Evolutionary conservation across 2,888 invertebrate species (phyloP).

Genomic region (Eurytoma adleriae): DNA sequence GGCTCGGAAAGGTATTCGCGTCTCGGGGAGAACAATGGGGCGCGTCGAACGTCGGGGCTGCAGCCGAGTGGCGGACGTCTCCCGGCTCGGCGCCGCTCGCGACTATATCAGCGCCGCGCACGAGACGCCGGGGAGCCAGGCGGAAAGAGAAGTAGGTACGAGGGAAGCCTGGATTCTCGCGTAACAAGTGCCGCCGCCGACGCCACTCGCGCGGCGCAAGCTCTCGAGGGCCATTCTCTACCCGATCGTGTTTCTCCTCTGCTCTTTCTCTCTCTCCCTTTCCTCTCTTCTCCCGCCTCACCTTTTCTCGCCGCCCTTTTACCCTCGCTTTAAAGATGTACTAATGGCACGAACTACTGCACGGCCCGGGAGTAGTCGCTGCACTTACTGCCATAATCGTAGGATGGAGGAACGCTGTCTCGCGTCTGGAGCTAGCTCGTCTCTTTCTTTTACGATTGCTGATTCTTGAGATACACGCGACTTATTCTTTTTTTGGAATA

Average conservation of each 20-base stretch:
- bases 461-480: too few species aligned
- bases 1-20: background rate
- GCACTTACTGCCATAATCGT: background rate
- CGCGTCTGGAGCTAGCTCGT: too few species aligned
- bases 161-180: slow-evolving; percentile 1
- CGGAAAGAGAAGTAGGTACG: background rate
- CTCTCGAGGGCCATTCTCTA: slow-evolving; percentile 20
- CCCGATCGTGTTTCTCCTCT: slow-evolving; percentile 32
- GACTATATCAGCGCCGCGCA: background rate
- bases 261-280: background rate
- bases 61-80: too few species aligned
- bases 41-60: too few species aligned
- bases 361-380: background rate
- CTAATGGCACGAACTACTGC: slow-evolving; percentile 21
- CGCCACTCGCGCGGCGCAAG: background rate
- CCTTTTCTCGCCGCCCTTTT: background rate
- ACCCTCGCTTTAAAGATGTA: slow-evolving; percentile 1
- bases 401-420: background rate
- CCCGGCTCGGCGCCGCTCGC: background rate
- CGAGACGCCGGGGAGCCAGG: background rate
- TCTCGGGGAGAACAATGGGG: background rate
- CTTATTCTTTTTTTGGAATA: too few species aligned
- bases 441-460: too few species aligned
- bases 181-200: background rate
- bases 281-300: background rate